Conservation (phyloP, 2,797 vertebrate genomes). For the Gymnopithys bicolor region DNA sequence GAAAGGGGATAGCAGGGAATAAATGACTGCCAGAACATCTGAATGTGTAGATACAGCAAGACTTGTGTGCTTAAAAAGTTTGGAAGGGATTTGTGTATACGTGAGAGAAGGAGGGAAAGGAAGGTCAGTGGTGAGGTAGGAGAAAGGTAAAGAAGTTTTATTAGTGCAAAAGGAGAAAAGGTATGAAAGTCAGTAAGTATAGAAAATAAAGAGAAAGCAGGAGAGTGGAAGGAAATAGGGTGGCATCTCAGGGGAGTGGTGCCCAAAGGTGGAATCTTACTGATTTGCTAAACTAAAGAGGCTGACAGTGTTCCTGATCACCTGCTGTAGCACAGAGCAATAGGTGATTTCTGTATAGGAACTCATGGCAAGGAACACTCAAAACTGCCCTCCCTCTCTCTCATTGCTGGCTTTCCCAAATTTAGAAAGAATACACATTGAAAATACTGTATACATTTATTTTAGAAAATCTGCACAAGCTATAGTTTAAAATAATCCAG, state of each 20-base stretch:
- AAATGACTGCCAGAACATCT: neutral
- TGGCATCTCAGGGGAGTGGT: neutral
- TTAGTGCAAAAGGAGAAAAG: neutral
- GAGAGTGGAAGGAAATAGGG: neutral
- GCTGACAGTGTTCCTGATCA: neutral
- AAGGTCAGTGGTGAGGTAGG: neutral
- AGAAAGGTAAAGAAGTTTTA: neutral
- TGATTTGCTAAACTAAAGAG: neutral
- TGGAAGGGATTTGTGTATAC: neutral
- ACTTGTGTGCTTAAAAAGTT: neutral
- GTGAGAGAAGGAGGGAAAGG: neutral
- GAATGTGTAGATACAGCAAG: neutral
- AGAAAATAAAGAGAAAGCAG: neutral
- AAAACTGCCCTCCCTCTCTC: neutral
- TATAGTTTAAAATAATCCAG: neutral
- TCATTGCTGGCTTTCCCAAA: accelerated
- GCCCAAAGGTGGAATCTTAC: neutral
- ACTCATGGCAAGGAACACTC: neutral
- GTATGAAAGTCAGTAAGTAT: neutral
- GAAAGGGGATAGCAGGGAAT: neutral
- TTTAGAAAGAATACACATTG: neutral
- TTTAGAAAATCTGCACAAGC: neutral
- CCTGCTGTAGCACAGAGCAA: neutral
- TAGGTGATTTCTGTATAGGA: neutral
- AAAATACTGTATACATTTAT: neutral